These are phyloP conservation scores for Bombus balteatus DNA, from an alignment of 1,140 invertebrate species.

Conservation along the genomic window DNA sequence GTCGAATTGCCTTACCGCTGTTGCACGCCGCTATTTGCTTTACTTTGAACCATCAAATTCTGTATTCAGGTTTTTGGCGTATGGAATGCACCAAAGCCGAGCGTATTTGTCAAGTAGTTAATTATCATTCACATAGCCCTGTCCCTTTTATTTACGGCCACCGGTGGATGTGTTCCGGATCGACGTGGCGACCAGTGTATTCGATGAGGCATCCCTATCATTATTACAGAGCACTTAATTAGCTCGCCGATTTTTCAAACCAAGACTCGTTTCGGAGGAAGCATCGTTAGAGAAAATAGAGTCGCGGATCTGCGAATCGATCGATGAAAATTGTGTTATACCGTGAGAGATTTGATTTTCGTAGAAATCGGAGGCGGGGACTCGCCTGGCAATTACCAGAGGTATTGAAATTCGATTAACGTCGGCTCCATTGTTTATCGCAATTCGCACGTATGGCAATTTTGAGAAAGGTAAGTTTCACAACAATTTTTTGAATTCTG, in stretches of 20 bases:
- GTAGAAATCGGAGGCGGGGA: too few relatives aligned
- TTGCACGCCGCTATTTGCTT: slow-evolving; percentile 61
- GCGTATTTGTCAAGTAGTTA: slow-evolving; percentile 74
- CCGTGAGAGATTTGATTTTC: neutral
- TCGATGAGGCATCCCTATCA: neutral
- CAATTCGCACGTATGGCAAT: too few relatives aligned
- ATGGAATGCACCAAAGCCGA: slow-evolving; percentile 63
- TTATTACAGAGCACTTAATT: slow-evolving; percentile 28
- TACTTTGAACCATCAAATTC: slow-evolving; percentile 70
- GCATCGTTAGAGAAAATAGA: neutral
- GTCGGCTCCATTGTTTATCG: too few relatives aligned
- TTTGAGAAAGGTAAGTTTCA: too few relatives aligned
- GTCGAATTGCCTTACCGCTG: slow-evolving; percentile 12
- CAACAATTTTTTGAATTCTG: too few relatives aligned
- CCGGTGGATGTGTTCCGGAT: neutral
- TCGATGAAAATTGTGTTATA: neutral
- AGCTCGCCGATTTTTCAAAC: slow-evolving; percentile 1
- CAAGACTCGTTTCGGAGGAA: too few relatives aligned
- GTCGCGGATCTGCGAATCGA: neutral
- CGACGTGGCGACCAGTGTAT: neutral
- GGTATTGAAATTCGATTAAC: neutral
- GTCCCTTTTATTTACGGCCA: neutral
- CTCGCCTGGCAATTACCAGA: too few relatives aligned
- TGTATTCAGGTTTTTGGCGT: slow-evolving; percentile 63
- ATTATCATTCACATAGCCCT: slow-evolving; percentile 66